Base-by-base conservation (phyloP, 2,797 vertebrate species). In the Danio aesculapii region DNA sequence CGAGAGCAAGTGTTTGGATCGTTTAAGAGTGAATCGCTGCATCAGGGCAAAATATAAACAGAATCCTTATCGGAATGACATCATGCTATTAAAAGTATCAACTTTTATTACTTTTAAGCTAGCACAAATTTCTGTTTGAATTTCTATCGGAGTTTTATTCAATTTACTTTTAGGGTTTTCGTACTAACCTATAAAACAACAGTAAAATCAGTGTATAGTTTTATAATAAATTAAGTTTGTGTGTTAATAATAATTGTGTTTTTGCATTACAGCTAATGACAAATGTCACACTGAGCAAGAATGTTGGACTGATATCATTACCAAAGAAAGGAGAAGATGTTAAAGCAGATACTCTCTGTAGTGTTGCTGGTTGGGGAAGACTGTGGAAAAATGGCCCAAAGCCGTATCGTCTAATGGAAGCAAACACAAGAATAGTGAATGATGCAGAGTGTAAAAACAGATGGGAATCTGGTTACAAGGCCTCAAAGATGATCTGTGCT, bases 81-180 rank as follows among this genome's bases (percentile, higher is more conserved):
- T 93, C 79, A 92, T 92, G 91, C 88, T 93, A 63, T 86, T 93
- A 43, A 87, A 85, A 81, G 92, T 93, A 88, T 84, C 6, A 67
- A 57, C 86, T 5, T 66, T 1, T 19, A 9, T 6, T 44, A 55
- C 0, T 3, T 19, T 19, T 14, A 7, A 53, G 8, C 17, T 79
- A 30, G 8, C 13, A 39, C 5, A 52, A 52, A 69, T 14, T 1
- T n/a, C n/a, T 66, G 43, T 66, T 66, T 19, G 0, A 19, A 14
- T 67, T 19, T 47, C n/a, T 49, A 47, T 47, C 13, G 0, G 11
- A 8, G 2, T 67, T 7, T 66, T 3, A 5, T 44, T 39, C 41
- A n/a, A 5, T 58, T 12, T 13, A 30, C 19, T 2, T 59, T 59
- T 6, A 64, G 16, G 9, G 9, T 16, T 17, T 64, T 9, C 44